Evolutionary conservation across 2,888 invertebrate genomes (phyloP).

Genomic region (Andrena trimmerana): DNA sequence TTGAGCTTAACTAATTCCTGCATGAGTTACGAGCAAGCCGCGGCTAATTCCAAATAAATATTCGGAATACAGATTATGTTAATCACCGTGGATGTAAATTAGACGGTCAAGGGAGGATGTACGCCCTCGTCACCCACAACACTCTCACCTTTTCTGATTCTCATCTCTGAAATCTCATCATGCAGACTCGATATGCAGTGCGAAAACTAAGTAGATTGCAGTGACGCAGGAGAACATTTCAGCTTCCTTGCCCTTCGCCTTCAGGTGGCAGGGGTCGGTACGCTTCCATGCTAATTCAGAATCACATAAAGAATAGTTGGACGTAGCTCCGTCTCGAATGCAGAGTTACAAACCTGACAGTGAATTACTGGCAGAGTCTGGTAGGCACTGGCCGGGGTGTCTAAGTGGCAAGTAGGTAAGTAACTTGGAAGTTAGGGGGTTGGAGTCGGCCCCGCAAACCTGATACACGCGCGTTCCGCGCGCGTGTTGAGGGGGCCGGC

Average conservation of each 20-base stretch:
- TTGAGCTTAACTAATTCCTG: conserved; percentile 84
- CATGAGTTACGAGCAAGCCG: conserved; percentile 82
- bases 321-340: conserved; percentile 38
- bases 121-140: conserved; percentile 24
- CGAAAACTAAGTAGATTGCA: too few relatives aligned
- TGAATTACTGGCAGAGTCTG: conserved; percentile 68
- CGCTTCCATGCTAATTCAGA: too few relatives aligned
- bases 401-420: conserved; percentile 83
- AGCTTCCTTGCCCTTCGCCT: too few relatives aligned
- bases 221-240: too few relatives aligned
- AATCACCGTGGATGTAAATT: conserved; percentile 84
- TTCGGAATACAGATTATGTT: conserved; percentile 85
- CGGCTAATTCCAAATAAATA: conserved; percentile 85
- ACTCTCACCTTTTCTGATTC: conserved; percentile 3
- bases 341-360: conserved; percentile 58
- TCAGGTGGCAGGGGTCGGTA: too few relatives aligned
- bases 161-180: conserved; percentile 4
- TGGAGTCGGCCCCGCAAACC: conserved; percentile 61
- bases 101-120: conserved; percentile 74
- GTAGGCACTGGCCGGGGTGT: conserved; percentile 56
- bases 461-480: conserved; percentile 60
- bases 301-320: background rate
- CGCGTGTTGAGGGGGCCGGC: conserved; percentile 27
- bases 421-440: conserved; percentile 80
- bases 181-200: too few relatives aligned